A percentile compares a stretch with the other conserved stretches of the same genome.
Evolutionary conservation across 2,888 invertebrate genomes (phyloP).

Genomic region (Subacronicta megacephala): DNA sequence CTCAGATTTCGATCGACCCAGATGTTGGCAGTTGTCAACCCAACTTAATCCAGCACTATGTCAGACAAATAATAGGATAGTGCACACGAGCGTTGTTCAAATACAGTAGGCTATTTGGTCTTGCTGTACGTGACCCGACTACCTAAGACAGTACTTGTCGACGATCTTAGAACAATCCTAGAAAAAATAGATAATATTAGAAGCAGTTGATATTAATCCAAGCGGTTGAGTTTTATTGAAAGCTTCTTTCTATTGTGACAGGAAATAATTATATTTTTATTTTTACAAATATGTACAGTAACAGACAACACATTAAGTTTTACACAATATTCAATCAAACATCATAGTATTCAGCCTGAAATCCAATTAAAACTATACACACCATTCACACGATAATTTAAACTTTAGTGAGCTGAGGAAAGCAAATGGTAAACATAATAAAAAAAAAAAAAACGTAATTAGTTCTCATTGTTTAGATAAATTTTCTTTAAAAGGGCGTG

Average conservation of each 20-base stretch:
- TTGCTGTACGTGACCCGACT: conserved; percentile 57
- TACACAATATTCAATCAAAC: no score
- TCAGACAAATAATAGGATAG: conserved; percentile 61
- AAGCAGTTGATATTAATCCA: conserved; percentile 43
- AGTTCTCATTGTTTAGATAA: no score
- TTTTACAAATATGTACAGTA: no score
- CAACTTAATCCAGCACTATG: conserved; percentile 44
- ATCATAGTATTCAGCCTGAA: no score
- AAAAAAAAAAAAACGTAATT: no score
- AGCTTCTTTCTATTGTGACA: conserved; percentile 14
- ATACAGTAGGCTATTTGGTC: conserved; percentile 51
- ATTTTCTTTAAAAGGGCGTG: no score
- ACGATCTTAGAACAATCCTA: conserved; percentile 52
- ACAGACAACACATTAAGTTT: no score
- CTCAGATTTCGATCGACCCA: conserved; percentile 2
- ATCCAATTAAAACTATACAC: no score
- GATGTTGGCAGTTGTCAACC: conserved; percentile 20
- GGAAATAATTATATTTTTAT: no score
- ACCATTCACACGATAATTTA: no score
- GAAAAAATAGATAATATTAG: conserved; percentile 49
- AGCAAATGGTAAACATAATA: no score
- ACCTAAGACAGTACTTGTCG: conserved; percentile 60
- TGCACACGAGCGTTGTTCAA: conserved; percentile 57
- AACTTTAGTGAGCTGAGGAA: no score
- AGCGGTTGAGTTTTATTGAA: conserved; percentile 40